Evolutionary conservation across 2,797 vertebrate genomes (phyloP).

Genomic region (Acanthornis magna): DNA sequence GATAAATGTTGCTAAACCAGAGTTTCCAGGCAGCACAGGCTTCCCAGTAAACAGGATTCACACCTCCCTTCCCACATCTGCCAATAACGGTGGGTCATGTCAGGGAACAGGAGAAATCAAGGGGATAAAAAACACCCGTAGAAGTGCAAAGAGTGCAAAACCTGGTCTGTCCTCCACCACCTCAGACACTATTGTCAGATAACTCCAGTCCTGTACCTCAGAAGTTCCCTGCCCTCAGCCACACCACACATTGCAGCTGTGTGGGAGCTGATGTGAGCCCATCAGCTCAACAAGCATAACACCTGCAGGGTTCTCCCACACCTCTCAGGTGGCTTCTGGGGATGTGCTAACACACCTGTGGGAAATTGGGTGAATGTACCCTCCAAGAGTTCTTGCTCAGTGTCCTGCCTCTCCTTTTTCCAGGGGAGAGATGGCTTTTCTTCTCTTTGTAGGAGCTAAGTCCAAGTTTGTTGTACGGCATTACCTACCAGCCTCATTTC

Average conservation of each 20-base stretch:
- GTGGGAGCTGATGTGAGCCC: background rate
- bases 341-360: background rate
- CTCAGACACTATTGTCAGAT: rapidly evolving
- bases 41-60: background rate
- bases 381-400: background rate
- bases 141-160: background rate
- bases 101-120: background rate
- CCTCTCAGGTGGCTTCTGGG: background rate
- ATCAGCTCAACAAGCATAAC: background rate
- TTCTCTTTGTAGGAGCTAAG: background rate
- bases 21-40: background rate
- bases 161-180: background rate
- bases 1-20: background rate
- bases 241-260: rapidly evolving
- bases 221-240: background rate
- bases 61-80: background rate
- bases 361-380: background rate
- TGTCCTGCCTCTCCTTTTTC: background rate
- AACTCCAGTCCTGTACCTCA: too few relatives aligned
- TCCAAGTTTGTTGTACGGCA: background rate
- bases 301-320: background rate
- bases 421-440: background rate
- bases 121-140: rapidly evolving
- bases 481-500: background rate
- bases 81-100: rapidly evolving